Evolutionary conservation across 2,888 invertebrate genomes (phyloP).

Genomic region (Catocala fraxini): DNA sequence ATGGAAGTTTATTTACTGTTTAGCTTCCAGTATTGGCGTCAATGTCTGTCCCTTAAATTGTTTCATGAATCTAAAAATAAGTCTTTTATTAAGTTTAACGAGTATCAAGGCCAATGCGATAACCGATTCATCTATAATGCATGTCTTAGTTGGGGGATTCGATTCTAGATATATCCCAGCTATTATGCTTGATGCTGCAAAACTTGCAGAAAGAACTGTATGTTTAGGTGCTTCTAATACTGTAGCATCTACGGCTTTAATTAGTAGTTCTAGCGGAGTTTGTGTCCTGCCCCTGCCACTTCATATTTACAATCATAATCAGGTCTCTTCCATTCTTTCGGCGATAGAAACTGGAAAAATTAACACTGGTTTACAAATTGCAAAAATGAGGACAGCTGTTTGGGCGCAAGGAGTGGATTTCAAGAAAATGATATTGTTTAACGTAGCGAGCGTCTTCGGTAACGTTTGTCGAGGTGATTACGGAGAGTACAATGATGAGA

Average conservation of each 20-base stretch:
- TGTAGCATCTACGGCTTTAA: conserved; percentile 59
- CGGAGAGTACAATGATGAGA: conserved; percentile 70
- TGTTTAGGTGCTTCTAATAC: conserved; percentile 65
- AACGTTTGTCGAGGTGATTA: conserved; percentile 73
- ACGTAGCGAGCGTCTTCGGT: conserved; percentile 76
- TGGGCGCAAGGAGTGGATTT: conserved; percentile 80
- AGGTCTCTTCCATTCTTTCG: conserved; percentile 62
- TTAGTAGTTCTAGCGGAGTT: conserved; percentile 72
- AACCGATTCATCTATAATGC: conserved; percentile 66
- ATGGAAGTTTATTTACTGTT: conserved; percentile 80
- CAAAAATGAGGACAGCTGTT: conserved; percentile 68
- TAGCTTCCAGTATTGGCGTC: conserved; percentile 75
- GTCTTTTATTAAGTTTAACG: conserved; percentile 72
- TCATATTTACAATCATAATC: conserved; percentile 73
- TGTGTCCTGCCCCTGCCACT: conserved; percentile 74
- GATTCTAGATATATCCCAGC: conserved; percentile 71
- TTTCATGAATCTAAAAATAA: conserved; percentile 80
- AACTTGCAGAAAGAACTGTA: conserved; percentile 65
- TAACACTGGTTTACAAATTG: conserved; percentile 54
- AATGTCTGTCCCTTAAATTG: conserved; percentile 74
- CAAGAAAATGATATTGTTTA: conserved; percentile 70
- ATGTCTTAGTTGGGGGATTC: conserved; percentile 70
- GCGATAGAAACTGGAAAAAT: conserved; percentile 73
- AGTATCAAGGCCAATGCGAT: conserved; percentile 73
- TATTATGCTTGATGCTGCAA: conserved; percentile 71